Percentiles rank a stretch among this genome's conserved stretches.
These are phyloP conservation scores for Steinernema feltiae DNA, from an alignment of 1,140 invertebrate species.

Conservation along the genomic window DNA sequence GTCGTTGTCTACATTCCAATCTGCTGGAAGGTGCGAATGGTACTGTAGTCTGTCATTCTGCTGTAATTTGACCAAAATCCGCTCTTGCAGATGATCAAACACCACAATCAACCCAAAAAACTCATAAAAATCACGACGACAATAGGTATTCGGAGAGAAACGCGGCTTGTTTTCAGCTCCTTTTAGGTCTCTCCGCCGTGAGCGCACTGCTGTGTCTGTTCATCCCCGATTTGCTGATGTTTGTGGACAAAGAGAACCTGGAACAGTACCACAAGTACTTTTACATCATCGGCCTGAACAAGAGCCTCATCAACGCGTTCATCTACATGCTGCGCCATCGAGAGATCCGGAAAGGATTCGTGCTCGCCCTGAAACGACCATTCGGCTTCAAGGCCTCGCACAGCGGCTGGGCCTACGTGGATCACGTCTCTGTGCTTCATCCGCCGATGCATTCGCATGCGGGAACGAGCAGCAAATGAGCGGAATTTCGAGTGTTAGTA, in stretches of 20 bases:
- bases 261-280: slow-evolving; percentile 3
- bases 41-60: too few species aligned
- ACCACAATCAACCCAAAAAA: not conserved
- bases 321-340: not conserved
- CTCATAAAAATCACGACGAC: not conserved
- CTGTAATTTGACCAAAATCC: not conserved
- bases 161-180: not conserved
- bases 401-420: not conserved
- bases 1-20: not conserved
- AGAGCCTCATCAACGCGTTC: not conserved
- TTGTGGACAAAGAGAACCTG: not conserved
- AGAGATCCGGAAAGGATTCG: not conserved
- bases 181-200: not conserved
- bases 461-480: too few species aligned
- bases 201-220: not conserved
- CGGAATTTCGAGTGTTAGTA: too few species aligned
- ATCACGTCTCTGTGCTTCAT: not conserved
- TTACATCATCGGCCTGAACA: not conserved
- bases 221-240: not conserved
- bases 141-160: not conserved
- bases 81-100: not conserved
- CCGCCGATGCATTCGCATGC: too few species aligned
- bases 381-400: not conserved
- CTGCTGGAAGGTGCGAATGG: not conserved
- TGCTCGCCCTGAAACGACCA: not conserved